These are phyloP conservation scores for Andricus grossulariae DNA, from an alignment of 1,140 invertebrate species.

Conservation along the genomic window DNA sequence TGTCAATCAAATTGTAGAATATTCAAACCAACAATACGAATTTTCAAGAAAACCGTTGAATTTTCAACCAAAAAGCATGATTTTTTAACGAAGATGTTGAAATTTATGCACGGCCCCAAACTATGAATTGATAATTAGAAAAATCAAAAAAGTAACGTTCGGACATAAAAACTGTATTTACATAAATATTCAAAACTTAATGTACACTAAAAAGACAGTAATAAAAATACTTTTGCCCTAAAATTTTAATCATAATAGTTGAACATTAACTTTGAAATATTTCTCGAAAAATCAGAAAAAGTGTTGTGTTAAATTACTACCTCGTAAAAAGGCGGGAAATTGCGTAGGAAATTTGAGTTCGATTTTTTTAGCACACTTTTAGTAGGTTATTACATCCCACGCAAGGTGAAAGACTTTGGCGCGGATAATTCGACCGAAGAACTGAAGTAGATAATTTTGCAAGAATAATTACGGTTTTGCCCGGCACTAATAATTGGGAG, in stretches of 20 bases:
- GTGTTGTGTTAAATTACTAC: slow-evolving; percentile 11
- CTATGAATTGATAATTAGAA: too few relatives aligned
- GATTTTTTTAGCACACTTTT: slow-evolving; percentile 3
- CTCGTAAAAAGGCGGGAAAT: slow-evolving; percentile 11
- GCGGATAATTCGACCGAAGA: slow-evolving; percentile 39
- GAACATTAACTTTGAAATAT: neutral
- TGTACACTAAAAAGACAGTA: too few relatives aligned
- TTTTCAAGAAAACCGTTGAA: too few relatives aligned
- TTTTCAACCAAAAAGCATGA: too few relatives aligned
- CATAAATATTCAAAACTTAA: too few relatives aligned
- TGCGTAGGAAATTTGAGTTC: neutral
- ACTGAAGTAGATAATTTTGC: slow-evolving; percentile 58
- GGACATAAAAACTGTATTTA: too few relatives aligned
- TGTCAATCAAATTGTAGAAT: too few relatives aligned
- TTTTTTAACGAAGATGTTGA: too few relatives aligned
- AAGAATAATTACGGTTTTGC: slow-evolving; percentile 60
- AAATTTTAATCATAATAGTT: neutral
- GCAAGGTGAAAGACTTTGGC: slow-evolving; percentile 36
- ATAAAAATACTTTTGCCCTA: neutral
- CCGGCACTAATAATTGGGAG: too few relatives aligned
- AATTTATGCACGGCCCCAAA: too few relatives aligned
- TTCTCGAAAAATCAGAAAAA: neutral
- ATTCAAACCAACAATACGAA: too few relatives aligned
- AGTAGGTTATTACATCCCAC: slow-evolving; percentile 9
- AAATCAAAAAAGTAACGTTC: too few relatives aligned